Percentiles rank a stretch among this genome's conserved stretches.
Evolutionary conservation across 2,113 vertebrate genomes (phyloP).

Genomic region (Hemibates koningsi): DNA sequence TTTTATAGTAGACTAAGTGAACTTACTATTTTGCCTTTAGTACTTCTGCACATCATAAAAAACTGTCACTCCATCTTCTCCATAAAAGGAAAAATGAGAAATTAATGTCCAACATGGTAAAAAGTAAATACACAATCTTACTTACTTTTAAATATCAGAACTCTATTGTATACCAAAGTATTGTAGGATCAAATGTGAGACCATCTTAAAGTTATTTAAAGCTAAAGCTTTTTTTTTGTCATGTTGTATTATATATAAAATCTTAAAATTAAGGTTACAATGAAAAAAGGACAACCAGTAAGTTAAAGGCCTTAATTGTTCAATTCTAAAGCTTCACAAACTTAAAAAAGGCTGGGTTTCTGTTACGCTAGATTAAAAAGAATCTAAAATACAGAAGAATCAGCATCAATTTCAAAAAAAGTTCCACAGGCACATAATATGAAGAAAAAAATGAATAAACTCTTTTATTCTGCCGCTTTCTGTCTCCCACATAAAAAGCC

Average conservation of each 20-base stretch:
- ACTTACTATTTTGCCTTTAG: background rate
- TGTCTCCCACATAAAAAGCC: background rate
- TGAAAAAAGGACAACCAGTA: background rate
- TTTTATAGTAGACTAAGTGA: background rate
- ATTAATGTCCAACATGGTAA: background rate
- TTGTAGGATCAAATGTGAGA: background rate
- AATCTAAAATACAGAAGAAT: background rate
- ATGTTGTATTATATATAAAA: background rate
- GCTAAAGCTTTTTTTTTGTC: background rate
- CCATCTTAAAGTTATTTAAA: background rate
- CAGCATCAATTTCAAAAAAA: background rate
- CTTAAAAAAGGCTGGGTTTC: background rate
- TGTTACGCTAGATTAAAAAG: background rate
- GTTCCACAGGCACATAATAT: background rate
- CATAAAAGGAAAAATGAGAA: background rate
- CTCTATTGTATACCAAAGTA: background rate
- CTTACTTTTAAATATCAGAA: background rate
- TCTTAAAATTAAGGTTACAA: background rate
- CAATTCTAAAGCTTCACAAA: background rate
- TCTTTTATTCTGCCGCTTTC: background rate
- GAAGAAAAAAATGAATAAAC: background rate
- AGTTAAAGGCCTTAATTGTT: background rate
- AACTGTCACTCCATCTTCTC: background rate
- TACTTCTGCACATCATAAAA: background rate
- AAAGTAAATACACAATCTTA: background rate